Conservation (phyloP, 1,140 invertebrate species). For the Trialeurodes vaporariorum region DNA sequence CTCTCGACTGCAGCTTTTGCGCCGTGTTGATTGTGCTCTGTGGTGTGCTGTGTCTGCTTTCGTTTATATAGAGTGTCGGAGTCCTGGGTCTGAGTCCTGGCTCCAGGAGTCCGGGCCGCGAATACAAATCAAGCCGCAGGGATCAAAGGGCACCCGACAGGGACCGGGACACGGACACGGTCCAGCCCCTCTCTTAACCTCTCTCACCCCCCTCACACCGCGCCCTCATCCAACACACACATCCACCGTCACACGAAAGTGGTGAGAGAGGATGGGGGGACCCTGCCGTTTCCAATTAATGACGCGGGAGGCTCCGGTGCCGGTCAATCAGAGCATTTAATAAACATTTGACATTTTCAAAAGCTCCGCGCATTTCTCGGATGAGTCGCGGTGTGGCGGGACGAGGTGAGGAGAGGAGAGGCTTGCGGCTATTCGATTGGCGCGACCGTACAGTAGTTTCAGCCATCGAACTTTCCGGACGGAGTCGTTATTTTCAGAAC, state of each 20-base stretch:
- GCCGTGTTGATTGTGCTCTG: not conserved
- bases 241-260: not conserved
- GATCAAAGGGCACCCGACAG: not conserved
- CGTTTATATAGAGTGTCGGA: too few relatives aligned
- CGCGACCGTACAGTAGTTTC: too few relatives aligned
- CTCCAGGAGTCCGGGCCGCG: not conserved
- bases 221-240: too few relatives aligned
- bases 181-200: too few relatives aligned
- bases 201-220: too few relatives aligned
- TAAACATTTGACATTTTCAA: slow-evolving; percentile 1
- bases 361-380: too few relatives aligned
- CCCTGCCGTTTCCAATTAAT: not conserved
- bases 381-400: too few relatives aligned
- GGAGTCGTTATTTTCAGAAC: too few relatives aligned
- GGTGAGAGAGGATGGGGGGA: not conserved
- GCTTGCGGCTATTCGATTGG: too few relatives aligned
- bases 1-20: not conserved
- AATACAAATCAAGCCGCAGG: not conserved
- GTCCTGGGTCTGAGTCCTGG: not conserved
- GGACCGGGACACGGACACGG: not conserved
- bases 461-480: too few relatives aligned
- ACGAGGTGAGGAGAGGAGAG: too few relatives aligned
- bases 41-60: too few relatives aligned
- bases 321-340: not conserved
- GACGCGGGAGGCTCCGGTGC: not conserved